Percentiles rank a stretch among this genome's conserved stretches.
Conservation (phyloP, 2,888 invertebrate genomes). For the Fragum sueziense region DNA sequence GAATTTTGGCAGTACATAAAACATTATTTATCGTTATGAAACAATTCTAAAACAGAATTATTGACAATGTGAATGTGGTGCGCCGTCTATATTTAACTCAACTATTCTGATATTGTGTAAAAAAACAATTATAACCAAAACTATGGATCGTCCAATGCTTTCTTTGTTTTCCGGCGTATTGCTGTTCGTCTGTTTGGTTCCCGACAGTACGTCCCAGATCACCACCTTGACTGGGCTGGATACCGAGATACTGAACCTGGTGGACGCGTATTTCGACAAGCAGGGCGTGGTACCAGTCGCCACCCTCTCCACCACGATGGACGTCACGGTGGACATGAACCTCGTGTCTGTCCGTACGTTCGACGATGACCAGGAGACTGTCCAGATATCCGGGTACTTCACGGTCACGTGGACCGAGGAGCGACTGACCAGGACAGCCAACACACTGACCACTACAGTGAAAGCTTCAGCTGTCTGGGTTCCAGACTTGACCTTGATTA, state of each 20-base stretch:
- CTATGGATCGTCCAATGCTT: not conserved
- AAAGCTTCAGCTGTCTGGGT: slow-evolving; percentile 29
- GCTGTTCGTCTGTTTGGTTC: not conserved
- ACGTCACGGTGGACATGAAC: slow-evolving; percentile 28
- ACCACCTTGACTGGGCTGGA: slow-evolving; percentile 20
- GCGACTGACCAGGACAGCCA: slow-evolving; percentile 20
- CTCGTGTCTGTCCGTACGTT: slow-evolving; percentile 28
- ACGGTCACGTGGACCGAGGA: slow-evolving; percentile 40
- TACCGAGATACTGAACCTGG: not conserved
- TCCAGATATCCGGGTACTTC: slow-evolving; percentile 30
- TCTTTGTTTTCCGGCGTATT: not conserved
- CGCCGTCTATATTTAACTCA: too few relatives aligned
- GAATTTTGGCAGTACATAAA: too few relatives aligned
- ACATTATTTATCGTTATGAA: too few relatives aligned
- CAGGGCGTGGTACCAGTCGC: slow-evolving; percentile 26
- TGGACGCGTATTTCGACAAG: slow-evolving; percentile 32
- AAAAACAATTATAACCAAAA: not conserved
- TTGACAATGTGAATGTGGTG: too few relatives aligned
- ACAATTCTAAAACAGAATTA: too few relatives aligned
- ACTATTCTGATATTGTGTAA: too few relatives aligned
- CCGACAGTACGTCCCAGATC: not conserved
- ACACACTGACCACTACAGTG: slow-evolving; percentile 15
- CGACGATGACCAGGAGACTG: slow-evolving; percentile 25
- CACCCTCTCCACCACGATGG: slow-evolving; percentile 23
- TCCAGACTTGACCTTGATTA: slow-evolving; percentile 26